Conservation (phyloP, 35 echinoderm and acorn worm genomes). For the Ophioderma brevispina region DNA sequence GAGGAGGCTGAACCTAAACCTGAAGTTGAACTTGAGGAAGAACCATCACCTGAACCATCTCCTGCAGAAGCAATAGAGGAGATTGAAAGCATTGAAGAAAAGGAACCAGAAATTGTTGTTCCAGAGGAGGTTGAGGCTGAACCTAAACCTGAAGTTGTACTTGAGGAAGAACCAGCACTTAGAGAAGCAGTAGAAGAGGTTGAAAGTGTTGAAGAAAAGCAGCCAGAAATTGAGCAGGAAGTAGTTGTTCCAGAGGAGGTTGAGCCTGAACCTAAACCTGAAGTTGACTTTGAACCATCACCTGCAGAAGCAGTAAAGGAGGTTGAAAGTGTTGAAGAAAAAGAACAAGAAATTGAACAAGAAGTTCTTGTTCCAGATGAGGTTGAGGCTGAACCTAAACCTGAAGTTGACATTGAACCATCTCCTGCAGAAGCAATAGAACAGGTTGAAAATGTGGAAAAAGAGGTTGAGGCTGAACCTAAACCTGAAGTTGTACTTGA, state of each 20-base stretch:
- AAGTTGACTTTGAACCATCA: constrained; percentile 1
- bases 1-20: not conserved
- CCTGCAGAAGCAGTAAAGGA: not conserved
- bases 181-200: not conserved
- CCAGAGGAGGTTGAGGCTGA: constrained; percentile 30
- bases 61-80: not conserved
- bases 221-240: not conserved
- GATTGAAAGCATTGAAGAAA: not conserved
- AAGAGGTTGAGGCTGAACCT: not conserved
- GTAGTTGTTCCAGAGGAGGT: constrained; percentile 4
- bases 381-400: constrained; percentile 20
- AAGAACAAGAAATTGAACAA: not conserved
- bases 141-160: constrained; percentile 13
- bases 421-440: not conserved
- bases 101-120: constrained; percentile 23
- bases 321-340: constrained; percentile 17
- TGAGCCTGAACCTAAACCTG: constrained; percentile 8
- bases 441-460: not conserved
- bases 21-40: constrained; percentile 17
- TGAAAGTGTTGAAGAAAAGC: not conserved
- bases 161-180: not conserved
- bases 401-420: constrained; percentile 2
- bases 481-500: constrained; percentile 15
- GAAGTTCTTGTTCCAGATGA: not conserved
- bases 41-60: not conserved